These are phyloP conservation scores for Sorex fumeus DNA, from an alignment of 2,113 vertebrate species.

Conservation along the genomic window DNA sequence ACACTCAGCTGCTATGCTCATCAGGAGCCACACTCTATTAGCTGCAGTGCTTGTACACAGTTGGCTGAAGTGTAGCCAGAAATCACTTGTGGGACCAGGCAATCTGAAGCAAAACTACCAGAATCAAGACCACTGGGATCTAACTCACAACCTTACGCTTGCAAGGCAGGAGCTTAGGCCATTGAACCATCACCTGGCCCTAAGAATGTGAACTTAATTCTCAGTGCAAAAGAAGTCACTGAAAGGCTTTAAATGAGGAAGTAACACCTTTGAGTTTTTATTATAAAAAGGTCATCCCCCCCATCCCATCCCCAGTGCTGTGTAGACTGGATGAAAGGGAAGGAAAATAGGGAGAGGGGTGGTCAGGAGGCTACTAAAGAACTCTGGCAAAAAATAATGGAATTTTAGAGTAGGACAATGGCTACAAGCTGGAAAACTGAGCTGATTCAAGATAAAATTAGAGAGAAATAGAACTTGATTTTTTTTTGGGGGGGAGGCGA, in stretches of 20 bases:
- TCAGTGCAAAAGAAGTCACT: neutral
- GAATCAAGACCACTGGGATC: too few species aligned
- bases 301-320: neutral
- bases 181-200: too few species aligned
- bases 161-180: neutral
- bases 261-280: neutral
- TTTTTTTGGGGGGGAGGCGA: too few species aligned
- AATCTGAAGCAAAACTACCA: too few species aligned
- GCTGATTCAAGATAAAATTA: neutral
- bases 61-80: too few species aligned
- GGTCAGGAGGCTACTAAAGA: neutral
- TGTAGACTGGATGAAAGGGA: slow-evolving; percentile 27
- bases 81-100: too few species aligned
- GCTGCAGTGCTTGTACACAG: too few species aligned
- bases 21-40: too few species aligned
- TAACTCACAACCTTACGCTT: too few species aligned
- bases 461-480: neutral
- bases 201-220: slow-evolving; percentile 29
- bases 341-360: slow-evolving; percentile 7
- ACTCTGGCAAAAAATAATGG: neutral
- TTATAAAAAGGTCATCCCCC: slow-evolving; percentile 6
- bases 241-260: slow-evolving; percentile 12
- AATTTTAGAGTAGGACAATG: neutral
- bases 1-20: too few species aligned
- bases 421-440: neutral